Base-by-base conservation (phyloP, 2,888 invertebrate species). In the Trypoxylon attenuatum region DNA sequence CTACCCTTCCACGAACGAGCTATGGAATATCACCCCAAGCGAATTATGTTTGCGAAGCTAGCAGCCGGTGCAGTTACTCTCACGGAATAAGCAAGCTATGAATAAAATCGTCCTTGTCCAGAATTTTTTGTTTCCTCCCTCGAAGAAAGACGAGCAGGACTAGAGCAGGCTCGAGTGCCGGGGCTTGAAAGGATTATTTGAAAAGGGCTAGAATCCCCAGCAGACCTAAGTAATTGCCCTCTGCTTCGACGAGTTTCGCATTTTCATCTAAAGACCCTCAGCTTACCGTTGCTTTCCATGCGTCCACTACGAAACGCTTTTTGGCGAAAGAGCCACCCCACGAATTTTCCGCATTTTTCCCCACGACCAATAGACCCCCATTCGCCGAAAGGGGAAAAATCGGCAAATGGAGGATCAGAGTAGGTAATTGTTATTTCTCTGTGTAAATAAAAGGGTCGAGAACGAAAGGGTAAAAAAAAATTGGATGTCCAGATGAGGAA, bases 201-300 rank as follows among this genome's bases (percentile, higher is more conserved):
- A 66, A 62, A 66, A 49, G 55, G 45, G 29, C 56, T 52, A 39
- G 23, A 54, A 13, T 1, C 13, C n/a, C 42, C 47, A 18, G 57
- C 58, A 66, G 69, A 69, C 54, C 66, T 61, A 66, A 61, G 60
- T 66, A 66, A 69, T 62, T 69, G 66, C 57, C 29, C 54, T 54
- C 55, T 54, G 43, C 43, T 57, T 33, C 41, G 43, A 38, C 47
- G 38, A 46, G 49, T 45, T 52, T 66, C 61, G 52, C 61, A 58
- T 47, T 42, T 50, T 53, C 46, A 33, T 54, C 23, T 33, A 3
- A 4, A n/a, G n/a, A n/a, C n/a, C n/a, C n/a, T n/a, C n/a, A n/a
- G n/a, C n/a, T n/a, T n/a, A n/a, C n/a, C n/a, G n/a, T n/a, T n/a
- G n/a, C n/a, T n/a, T n/a, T n/a, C n/a, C n/a, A n/a, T n/a, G 33